Evolutionary conservation across 2,113 vertebrate genomes (phyloP).

Genomic region (Pipa parva): DNA sequence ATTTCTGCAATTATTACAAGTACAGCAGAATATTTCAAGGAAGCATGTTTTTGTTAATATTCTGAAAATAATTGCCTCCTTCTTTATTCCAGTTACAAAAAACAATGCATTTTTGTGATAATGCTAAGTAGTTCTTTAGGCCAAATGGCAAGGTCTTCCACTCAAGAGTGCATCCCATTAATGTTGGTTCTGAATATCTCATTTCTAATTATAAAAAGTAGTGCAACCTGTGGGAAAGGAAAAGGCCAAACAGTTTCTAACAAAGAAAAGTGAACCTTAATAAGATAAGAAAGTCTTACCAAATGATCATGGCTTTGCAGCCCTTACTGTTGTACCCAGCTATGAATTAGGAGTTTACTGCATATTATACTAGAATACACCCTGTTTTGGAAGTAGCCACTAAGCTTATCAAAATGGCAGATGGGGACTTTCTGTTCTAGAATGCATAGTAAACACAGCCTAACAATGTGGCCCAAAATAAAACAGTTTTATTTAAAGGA

Average conservation of each 20-base stretch:
- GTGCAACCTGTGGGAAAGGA: not conserved
- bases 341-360: too few species aligned
- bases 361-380: too few species aligned
- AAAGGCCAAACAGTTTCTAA: not conserved
- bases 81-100: not conserved
- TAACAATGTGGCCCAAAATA: too few species aligned
- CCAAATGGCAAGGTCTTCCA: not conserved
- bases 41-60: not conserved
- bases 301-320: too few species aligned
- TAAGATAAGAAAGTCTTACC: too few species aligned
- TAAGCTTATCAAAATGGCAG: too few species aligned
- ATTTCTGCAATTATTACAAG: constrained; percentile 1
- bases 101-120: not conserved
- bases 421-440: too few species aligned
- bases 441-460: too few species aligned
- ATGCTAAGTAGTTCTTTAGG: not conserved
- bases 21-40: not conserved
- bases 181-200: not conserved
- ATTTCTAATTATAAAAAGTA: not conserved
- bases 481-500: too few species aligned
- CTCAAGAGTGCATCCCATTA: not conserved
- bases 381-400: too few species aligned
- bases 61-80: constrained; percentile 3
- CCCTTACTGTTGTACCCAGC: too few species aligned
- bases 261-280: not conserved